Evolutionary conservation across 2,888 invertebrate species (phyloP).

Genomic region (Bembecia ichneumoniformis): DNA sequence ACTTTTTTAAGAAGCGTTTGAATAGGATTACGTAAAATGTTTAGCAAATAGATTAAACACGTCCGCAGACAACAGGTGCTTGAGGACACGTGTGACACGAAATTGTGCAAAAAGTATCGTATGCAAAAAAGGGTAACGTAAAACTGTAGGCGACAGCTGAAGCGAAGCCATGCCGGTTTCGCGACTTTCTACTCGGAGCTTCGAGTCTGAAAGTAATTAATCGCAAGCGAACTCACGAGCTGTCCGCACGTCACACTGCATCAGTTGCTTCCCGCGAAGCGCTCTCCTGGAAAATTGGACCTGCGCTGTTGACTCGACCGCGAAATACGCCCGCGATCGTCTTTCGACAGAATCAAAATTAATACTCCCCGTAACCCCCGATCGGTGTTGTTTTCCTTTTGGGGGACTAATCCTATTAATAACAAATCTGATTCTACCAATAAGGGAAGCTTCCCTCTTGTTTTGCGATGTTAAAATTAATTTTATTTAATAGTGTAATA

Average conservation of each 20-base stretch:
- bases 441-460: too few species aligned
- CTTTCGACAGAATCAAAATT: constrained; percentile 4
- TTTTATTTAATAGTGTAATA: too few species aligned
- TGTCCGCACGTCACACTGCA: constrained; percentile 61
- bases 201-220: constrained; percentile 45
- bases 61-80: too few species aligned
- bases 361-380: background rate
- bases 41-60: too few species aligned
- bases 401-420: background rate
- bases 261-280: constrained; percentile 42
- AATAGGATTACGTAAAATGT: too few species aligned
- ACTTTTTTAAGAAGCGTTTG: too few species aligned
- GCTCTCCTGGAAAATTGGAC: constrained; percentile 62
- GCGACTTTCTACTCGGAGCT: constrained; percentile 2
- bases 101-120: background rate
- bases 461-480: too few species aligned
- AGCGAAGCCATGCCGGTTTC: constrained; percentile 46
- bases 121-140: constrained; percentile 45
- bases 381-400: background rate
- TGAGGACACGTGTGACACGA: too few species aligned
- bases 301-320: constrained; percentile 40
- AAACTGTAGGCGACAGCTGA: constrained; percentile 44
- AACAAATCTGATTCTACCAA: background rate
- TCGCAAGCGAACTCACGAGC: constrained; percentile 39
- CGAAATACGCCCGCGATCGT: constrained; percentile 32